Base-by-base conservation (phyloP, 2,888 invertebrate genomes). In the Lasius platythorax region DNA sequence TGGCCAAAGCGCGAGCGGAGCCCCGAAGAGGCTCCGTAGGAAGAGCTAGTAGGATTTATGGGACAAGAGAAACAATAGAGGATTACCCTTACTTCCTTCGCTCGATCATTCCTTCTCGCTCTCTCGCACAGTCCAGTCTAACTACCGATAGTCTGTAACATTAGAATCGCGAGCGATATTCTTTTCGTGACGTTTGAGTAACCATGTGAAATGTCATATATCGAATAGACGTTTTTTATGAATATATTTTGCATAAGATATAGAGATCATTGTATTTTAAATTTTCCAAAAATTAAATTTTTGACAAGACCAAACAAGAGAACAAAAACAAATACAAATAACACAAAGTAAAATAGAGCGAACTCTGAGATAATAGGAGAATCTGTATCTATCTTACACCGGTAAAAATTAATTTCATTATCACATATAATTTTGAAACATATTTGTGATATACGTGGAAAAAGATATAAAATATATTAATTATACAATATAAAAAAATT, bases 21-120 rank as follows among this genome's bases (percentile, higher is more conserved):
- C 53, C 30, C 66, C 40, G 66, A 53, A 79, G 79, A 83, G 84
- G 82, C 37, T 37, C 37, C 64, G 58, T 37, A 78, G 85, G 88
- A 81, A 86, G 88, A 85, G 87, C 89, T 84, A 87, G 85, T 85
- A 86, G 91, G 91, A 93, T 93, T 93, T 93, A 93, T 93, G 90
- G 91, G 91, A 91, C 91, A 91, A 89, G 74, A 90, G 92, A 93
- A 93, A 93, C 93, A 92, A 93, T 93, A 91, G 92, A 53, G 91
- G 92, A 92, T 93, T 92, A 91, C 91, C 86, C 86, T 89, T 87
- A 85, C 82, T 85, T 84, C 84, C 87, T 73, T 66, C 66, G 63
- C 58, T n/a, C 43, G 56, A 9, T 79, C 18, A 33, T 58, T 79
- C 46, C 56, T 66, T 79, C 78, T n/a, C 61, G 12, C 82, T 82